These are phyloP conservation scores for Acanthisitta chloris DNA, from an alignment of 2,113 vertebrate genomes.

Conservation along the genomic window DNA sequence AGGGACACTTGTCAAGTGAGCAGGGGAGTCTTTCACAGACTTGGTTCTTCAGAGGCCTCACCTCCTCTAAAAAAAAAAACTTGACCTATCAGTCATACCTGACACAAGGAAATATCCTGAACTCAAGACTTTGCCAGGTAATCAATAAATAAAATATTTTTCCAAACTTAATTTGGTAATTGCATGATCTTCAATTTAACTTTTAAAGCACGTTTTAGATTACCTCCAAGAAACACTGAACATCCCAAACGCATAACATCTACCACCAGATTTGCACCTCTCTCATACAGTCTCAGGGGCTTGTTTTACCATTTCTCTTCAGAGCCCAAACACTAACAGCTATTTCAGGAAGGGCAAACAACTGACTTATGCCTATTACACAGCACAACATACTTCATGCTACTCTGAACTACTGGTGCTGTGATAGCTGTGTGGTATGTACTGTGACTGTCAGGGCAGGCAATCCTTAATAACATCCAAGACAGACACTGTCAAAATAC, in stretches of 20 bases:
- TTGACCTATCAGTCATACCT: not conserved
- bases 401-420: not conserved
- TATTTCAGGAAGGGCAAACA: not conserved
- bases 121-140: not conserved
- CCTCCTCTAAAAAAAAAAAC: not conserved
- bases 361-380: not conserved
- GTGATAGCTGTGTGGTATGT: not conserved
- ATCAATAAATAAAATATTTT: not conserved
- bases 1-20: not conserved
- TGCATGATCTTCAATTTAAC: not conserved
- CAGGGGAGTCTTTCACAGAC: not conserved
- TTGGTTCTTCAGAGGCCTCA: not conserved
- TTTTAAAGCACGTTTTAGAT: not conserved
- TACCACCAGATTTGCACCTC: not conserved
- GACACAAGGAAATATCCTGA: not conserved
- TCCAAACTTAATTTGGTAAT: not conserved
- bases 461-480: constrained; percentile 18
- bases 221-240: not conserved
- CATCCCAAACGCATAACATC: not conserved
- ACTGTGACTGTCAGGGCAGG: not conserved
- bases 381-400: not conserved
- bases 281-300: not conserved
- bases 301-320: not conserved
- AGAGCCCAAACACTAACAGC: not conserved
- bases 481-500: constrained; percentile 48